phyloP scores from a whole-genome alignment of 2,113 vertebrate species.

The Pteropus alecto region DNA sequence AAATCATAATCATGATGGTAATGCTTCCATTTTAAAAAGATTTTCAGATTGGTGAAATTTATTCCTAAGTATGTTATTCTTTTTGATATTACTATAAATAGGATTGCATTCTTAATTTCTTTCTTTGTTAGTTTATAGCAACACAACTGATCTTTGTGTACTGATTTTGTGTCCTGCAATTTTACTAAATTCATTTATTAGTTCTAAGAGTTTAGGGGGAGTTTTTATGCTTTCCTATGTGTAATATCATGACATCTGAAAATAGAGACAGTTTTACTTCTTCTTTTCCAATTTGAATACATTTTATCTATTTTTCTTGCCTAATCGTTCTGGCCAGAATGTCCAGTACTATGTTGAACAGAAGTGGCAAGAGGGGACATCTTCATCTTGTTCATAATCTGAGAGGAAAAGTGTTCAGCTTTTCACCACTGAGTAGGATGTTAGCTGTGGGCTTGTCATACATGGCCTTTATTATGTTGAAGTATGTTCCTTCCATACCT shows the following conservation, averaged over 20 bases:
- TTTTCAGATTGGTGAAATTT: neutral
- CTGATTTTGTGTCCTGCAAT: neutral
- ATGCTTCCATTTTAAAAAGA: neutral
- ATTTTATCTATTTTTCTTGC: neutral
- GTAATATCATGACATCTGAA: neutral
- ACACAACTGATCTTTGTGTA: neutral
- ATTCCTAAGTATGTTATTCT: neutral
- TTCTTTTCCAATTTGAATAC: neutral
- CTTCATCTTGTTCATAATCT: neutral
- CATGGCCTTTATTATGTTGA: neutral
- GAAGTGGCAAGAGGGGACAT: neutral
- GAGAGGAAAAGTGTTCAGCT: neutral
- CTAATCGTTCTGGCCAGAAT: neutral
- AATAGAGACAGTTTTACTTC: neutral
- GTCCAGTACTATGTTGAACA: neutral
- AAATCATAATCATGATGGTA: neutral
- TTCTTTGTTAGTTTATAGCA: neutral
- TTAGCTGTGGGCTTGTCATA: neutral
- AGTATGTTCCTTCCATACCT: neutral
- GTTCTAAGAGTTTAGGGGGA: neutral
- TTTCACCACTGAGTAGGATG: neutral
- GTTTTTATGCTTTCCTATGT: neutral
- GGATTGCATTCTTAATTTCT: neutral
- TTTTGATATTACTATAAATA: neutral
- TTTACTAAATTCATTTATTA: slow-evolving; percentile 1